These are phyloP conservation scores for Pseudochromis fuscus DNA, from an alignment of 2,797 vertebrate species.

Conservation along the genomic window DNA sequence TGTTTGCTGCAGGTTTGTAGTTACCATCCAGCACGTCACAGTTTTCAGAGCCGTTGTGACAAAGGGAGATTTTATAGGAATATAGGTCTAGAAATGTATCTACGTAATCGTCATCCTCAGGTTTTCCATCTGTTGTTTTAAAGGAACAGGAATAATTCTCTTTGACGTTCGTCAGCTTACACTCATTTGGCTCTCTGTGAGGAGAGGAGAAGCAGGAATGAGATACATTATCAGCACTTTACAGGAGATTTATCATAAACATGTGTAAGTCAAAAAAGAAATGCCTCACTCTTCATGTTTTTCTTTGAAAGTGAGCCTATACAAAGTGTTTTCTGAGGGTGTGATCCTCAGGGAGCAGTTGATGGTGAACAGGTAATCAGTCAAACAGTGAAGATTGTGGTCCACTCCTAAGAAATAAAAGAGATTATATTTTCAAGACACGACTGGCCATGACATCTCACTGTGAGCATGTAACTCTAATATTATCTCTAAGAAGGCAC, in stretches of 20 bases:
- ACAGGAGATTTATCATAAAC: neutral
- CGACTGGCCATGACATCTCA: too few relatives aligned
- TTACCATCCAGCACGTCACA: slow-evolving; percentile 23
- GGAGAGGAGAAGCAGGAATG: slow-evolving; percentile 1
- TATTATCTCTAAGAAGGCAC: too few relatives aligned
- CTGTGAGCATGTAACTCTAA: too few relatives aligned
- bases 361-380: slow-evolving; percentile 72
- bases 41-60: neutral
- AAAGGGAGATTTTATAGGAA: slow-evolving; percentile 58
- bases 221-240: neutral
- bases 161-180: slow-evolving; percentile 41
- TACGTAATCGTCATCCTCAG: rapidly evolving
- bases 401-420: slow-evolving; percentile 48
- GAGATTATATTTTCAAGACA: too few relatives aligned
- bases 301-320: slow-evolving; percentile 41
- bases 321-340: slow-evolving; percentile 1
- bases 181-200: slow-evolving; percentile 38
- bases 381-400: slow-evolving; percentile 68
- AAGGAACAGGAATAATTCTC: slow-evolving; percentile 64
- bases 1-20: slow-evolving; percentile 37
- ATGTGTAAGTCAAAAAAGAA: neutral
- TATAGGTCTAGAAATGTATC: slow-evolving; percentile 18
- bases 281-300: slow-evolving; percentile 3
- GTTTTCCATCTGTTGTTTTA: rapidly evolving
- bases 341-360: slow-evolving; percentile 73